A percentile compares a stretch with the other conserved stretches of the same genome.
These are phyloP conservation scores for Microctenopoma steveboyesi DNA, from an alignment of 2,797 vertebrate genomes.

Conservation along the genomic window DNA sequence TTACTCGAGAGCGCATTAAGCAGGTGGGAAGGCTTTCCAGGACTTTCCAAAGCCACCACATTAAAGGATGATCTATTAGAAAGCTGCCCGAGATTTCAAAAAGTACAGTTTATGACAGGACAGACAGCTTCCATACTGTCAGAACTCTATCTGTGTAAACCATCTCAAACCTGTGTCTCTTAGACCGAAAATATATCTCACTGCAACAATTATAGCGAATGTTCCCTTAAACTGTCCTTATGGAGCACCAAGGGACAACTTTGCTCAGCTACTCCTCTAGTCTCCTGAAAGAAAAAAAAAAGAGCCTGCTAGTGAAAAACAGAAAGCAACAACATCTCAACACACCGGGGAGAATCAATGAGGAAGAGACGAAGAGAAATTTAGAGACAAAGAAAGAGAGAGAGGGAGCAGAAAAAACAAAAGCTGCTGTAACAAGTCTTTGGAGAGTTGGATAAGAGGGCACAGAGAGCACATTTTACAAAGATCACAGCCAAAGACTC, in stretches of 20 bases:
- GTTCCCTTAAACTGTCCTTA: slow-evolving; percentile 65
- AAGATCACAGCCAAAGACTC: slow-evolving; percentile 76
- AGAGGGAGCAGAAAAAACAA: slow-evolving; percentile 75
- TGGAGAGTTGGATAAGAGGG: slow-evolving; percentile 79
- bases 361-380: slow-evolving; percentile 79
- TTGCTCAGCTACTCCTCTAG: slow-evolving; percentile 52
- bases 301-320: slow-evolving; percentile 60
- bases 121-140: slow-evolving; percentile 22
- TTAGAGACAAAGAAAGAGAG: slow-evolving; percentile 73
- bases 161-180: slow-evolving; percentile 48
- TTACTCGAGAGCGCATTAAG: neutral
- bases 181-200: slow-evolving; percentile 63
- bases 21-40: neutral
- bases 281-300: slow-evolving; percentile 38
- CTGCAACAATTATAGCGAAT: slow-evolving; percentile 55
- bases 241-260: slow-evolving; percentile 66
- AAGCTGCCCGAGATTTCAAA: slow-evolving; percentile 37
- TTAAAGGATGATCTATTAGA: neutral
- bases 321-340: slow-evolving; percentile 71
- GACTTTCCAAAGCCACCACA: neutral
- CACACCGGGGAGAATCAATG: slow-evolving; percentile 80
- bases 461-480: slow-evolving; percentile 77
- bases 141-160: slow-evolving; percentile 51
- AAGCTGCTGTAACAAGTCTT: slow-evolving; percentile 81
- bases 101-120: slow-evolving; percentile 16